Evolutionary conservation across 1,140 invertebrate species (phyloP), one percentile per base, ranked within the genome.

Genomic region (Hormaphis cornu): DNA sequence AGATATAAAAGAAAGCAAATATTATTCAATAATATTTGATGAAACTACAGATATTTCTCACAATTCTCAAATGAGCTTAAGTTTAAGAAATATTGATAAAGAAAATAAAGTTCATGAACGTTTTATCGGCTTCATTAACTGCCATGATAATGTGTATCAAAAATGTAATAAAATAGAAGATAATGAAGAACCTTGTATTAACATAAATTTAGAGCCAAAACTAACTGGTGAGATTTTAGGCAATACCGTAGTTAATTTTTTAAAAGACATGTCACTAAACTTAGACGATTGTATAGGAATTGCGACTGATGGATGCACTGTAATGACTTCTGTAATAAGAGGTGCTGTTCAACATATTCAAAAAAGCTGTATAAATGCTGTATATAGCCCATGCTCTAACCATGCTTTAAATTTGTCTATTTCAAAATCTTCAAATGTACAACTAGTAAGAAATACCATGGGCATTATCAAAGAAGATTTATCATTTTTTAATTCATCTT

Each of bases 11-110:
- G 12, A 54, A 28, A 30, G 46, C 3, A 30, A 37, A 22, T 53
- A 33, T 54, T 20, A 54, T 35, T 70, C 69, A 16, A 37, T 70
- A 26, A 12, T 28, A 33, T 20, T 54, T 18, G 69, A 70, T 54
- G 50, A 70, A 28, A 70, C 69, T 10, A 70, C 69, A 2, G 69
- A 70, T 28, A 37, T 53, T 7, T 44, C 69, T 52, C 48, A 52
- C 6, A 70, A 35, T 37, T 33, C 48, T 12, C 69, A 54, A 42
- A 30, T 40, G 10, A 28, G 20, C 10, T 22, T 53, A 22, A 54
- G 12, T 53, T 18, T 70, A 70, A 61, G 40, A 20, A 18, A 42
- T 20, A 26, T 61, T 40, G 35, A 22, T 20, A 24, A 40, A 18
- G 16, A 18, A 33, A 35, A 35, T 42, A 35, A 61, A 22, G 8